Evolutionary conservation across 2,113 vertebrate genomes (phyloP).

Genomic region (Hippocampus guttulatus): DNA sequence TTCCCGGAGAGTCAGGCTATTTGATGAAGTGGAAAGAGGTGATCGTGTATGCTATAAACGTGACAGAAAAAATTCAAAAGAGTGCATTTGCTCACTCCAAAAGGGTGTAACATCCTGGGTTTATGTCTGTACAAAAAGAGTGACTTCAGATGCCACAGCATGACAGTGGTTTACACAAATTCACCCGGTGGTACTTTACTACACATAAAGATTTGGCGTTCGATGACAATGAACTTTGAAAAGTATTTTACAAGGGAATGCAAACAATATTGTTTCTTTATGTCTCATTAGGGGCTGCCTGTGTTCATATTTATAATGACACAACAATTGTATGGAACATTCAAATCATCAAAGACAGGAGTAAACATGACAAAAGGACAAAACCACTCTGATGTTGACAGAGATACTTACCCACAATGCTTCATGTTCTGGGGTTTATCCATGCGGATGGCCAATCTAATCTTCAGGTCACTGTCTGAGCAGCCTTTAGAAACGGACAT

Average conservation of each 20-base stretch:
- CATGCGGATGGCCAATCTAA: constrained; percentile 96
- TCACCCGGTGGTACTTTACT: too few relatives aligned
- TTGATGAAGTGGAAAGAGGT: too few relatives aligned
- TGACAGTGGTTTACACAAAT: too few relatives aligned
- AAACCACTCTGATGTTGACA: background rate
- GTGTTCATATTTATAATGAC: background rate
- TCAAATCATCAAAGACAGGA: background rate
- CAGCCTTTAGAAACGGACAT: constrained; percentile 97
- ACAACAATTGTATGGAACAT: background rate
- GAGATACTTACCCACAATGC: constrained; percentile 81
- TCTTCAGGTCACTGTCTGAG: constrained; percentile 89
- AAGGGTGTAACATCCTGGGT: too few relatives aligned
- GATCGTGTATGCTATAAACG: too few relatives aligned
- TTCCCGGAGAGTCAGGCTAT: too few relatives aligned
- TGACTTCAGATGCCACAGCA: too few relatives aligned
- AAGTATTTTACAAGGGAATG: background rate
- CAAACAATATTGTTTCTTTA: background rate
- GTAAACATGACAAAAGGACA: background rate
- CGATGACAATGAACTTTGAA: too few relatives aligned
- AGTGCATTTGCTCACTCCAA: too few relatives aligned
- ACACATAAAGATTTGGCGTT: too few relatives aligned
- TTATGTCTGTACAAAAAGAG: too few relatives aligned
- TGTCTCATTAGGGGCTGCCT: background rate
- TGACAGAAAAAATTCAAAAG: too few relatives aligned
- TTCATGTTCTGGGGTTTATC: constrained; percentile 99